Conservation (phyloP, 2,888 invertebrate species). For the Himalopsyche japonica region DNA sequence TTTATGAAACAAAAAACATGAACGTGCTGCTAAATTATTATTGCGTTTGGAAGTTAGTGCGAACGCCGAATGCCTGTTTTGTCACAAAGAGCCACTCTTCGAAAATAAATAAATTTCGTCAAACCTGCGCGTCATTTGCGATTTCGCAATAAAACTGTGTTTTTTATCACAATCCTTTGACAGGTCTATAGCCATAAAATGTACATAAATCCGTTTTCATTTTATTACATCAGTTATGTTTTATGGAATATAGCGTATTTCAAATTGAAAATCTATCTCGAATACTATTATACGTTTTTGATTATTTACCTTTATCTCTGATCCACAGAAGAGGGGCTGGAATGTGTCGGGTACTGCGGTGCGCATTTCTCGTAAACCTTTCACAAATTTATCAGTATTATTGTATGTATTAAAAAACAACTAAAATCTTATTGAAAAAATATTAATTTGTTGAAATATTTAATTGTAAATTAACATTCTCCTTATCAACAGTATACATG, state of each 20-base stretch:
- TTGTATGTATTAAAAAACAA: too few species aligned
- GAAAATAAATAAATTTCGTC: not conserved
- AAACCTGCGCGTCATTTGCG: not conserved
- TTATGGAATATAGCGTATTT: not conserved
- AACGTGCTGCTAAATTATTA: not conserved
- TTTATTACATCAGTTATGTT: not conserved
- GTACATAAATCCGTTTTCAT: not conserved
- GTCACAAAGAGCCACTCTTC: not conserved
- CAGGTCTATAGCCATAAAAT: not conserved
- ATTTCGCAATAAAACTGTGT: not conserved
- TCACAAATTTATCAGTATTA: too few species aligned
- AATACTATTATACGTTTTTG: too few species aligned
- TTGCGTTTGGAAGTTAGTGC: not conserved
- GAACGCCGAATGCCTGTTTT: not conserved
- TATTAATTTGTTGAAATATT: too few species aligned
- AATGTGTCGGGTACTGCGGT: too few species aligned
- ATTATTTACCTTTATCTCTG: too few species aligned
- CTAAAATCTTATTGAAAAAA: too few species aligned
- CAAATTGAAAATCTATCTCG: not conserved
- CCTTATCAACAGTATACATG: too few species aligned
- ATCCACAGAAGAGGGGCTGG: too few species aligned
- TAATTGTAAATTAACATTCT: too few species aligned
- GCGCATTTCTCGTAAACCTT: too few species aligned
- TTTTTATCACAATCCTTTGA: not conserved
- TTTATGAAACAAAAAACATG: not conserved